A percentile compares a stretch with the other conserved stretches of the same genome.
phyloP scores from a whole-genome alignment of 2,888 invertebrate species.

The Agriopis leucophaearia region DNA sequence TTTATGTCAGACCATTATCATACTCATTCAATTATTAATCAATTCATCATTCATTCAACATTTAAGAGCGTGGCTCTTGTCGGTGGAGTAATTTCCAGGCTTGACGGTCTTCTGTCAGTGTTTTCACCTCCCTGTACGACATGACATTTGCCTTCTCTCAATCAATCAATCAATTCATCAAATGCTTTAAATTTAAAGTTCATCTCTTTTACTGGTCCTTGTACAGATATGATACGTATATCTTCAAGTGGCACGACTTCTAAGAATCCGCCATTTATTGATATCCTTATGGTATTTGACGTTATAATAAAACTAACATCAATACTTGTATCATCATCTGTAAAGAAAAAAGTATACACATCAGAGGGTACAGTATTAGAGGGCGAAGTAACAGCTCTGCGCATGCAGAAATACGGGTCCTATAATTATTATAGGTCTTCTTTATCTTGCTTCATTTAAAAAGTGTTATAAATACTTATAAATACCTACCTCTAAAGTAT shows the following conservation, averaged over 20 bases:
- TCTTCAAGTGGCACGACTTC: conserved; percentile 53
- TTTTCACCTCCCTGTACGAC: no score
- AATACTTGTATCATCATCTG: conserved; percentile 38
- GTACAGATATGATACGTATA: conserved; percentile 63
- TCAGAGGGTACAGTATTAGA: no score
- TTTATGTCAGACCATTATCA: background rate
- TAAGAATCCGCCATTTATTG: conserved; percentile 49
- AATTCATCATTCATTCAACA: background rate
- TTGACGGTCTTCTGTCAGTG: no score
- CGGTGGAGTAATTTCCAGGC: no score
- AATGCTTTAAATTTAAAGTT: conserved; percentile 29
- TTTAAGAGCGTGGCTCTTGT: no score
- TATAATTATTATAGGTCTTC: no score
- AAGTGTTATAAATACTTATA: no score
- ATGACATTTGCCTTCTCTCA: background rate
- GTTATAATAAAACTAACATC: conserved; percentile 18
- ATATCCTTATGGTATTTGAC: conserved; percentile 38
- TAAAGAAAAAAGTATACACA: conserved; percentile 5
- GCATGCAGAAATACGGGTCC: no score
- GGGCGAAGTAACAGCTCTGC: no score
- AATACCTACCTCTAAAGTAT: conserved; percentile 27
- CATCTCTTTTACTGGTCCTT: conserved; percentile 64
- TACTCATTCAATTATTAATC: background rate
- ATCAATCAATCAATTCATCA: no score
- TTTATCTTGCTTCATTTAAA: no score